Evolutionary conservation across 2,888 invertebrate species (phyloP), one percentile per base, ranked within the genome.

Genomic region (Helleia helle): DNA sequence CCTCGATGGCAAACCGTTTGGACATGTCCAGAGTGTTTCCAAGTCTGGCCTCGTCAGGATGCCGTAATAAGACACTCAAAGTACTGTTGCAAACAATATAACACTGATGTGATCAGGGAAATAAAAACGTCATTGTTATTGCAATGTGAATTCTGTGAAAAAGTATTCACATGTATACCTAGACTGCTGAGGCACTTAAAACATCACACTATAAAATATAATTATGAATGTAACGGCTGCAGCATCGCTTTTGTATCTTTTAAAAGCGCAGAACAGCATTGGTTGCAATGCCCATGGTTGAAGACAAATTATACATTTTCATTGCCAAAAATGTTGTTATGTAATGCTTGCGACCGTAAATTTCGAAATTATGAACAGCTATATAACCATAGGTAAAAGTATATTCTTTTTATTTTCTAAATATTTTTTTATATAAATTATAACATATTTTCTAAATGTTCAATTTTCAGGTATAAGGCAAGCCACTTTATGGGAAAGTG

Each of bases 221-320:
- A 89, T 58, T 91, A 90, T 65, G 87, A 88, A 58, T 92, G 92
- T 59, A 80, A 80, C 42, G 86, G 87, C 47, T 86, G 86, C 47
- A 61, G 63, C 42, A 58, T 67, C 31, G 49, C 60, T 27, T 86
- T 86, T 53, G 41, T 54, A 8, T 77, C 75, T 13, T 85, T 74
- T 48, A 75, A 70, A 54, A 55, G 50, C 31, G 83, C 76, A 11
- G 74, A 81, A 49, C 70, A 74, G 39, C 86, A 86, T 48, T 86
- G 84, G 83, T 41, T 61, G 2, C 38, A 59, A 14, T 86, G 86
- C 47, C 65, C 71, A 17, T 84, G 83, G 81, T 46, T 76, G 28
- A 69, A 71, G 48, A 57, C 62, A 43, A 67, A 61, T 46, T 83
- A 84, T 44, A 66, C 54, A 44, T 85, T 86, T 52, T 67, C 71